phyloP scores from a whole-genome alignment of 2,888 invertebrate species.

The Erebia palarica region DNA sequence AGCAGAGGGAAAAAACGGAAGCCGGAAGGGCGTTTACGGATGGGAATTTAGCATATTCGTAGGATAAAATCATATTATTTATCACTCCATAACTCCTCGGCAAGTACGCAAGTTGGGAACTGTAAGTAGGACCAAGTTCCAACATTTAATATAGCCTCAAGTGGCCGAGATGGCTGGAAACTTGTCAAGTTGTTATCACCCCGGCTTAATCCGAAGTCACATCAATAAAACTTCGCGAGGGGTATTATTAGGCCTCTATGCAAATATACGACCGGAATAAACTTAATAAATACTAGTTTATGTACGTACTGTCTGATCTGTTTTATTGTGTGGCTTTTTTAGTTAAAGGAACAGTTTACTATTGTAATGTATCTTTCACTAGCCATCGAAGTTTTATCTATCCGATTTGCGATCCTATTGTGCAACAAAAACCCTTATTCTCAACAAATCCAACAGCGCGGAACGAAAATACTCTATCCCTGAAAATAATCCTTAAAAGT shows the following conservation, averaged over 20 bases:
- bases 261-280: background rate
- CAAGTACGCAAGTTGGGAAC: slow-evolving; percentile 5
- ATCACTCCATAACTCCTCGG: slow-evolving; percentile 15
- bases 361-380: background rate
- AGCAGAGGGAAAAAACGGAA: too few relatives aligned
- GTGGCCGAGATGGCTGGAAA: slow-evolving; percentile 19
- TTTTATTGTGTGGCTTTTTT: too few relatives aligned
- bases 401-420: slow-evolving; percentile 21
- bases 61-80: slow-evolving; percentile 20
- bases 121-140: slow-evolving; percentile 14
- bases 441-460: slow-evolving; percentile 27
- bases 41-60: slow-evolving; percentile 1
- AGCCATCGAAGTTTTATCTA: background rate
- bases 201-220: slow-evolving; percentile 36
- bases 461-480: slow-evolving; percentile 37
- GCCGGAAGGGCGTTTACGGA: background rate
- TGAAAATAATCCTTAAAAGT: slow-evolving; percentile 39
- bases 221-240: slow-evolving; percentile 35
- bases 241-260: slow-evolving; percentile 36
- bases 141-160: slow-evolving; percentile 30
- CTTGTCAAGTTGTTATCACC: slow-evolving; percentile 35
- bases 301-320: too few relatives aligned
- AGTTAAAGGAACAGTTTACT: too few relatives aligned
- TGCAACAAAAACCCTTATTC: slow-evolving; percentile 24
- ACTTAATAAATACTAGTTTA: background rate